phyloP scores from a whole-genome alignment of 2,797 vertebrate genomes.

The Microtus californicus region DNA sequence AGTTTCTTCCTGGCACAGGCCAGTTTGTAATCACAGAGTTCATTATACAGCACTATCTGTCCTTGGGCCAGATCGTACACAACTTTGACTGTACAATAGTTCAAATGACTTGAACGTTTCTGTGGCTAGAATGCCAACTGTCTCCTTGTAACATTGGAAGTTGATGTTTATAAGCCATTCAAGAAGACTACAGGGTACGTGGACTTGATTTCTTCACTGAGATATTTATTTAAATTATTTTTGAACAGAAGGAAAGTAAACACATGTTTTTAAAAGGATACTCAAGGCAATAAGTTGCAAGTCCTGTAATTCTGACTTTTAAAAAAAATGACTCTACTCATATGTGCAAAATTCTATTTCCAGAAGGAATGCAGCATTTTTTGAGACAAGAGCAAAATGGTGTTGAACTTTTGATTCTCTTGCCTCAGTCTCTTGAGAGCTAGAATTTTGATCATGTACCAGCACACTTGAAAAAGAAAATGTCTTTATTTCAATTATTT shows the following conservation, averaged over 20 bases:
- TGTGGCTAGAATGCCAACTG: constrained; percentile 52
- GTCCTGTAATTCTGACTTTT: not conserved
- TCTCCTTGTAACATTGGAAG: constrained; percentile 81
- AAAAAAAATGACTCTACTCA: not conserved
- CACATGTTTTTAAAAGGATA: constrained; percentile 2
- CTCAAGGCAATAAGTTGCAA: not conserved
- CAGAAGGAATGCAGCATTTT: not conserved
- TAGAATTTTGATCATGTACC: not conserved
- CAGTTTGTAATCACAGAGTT: constrained; percentile 14
- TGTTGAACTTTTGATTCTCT: not conserved
- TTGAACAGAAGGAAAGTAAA: constrained; percentile 7
- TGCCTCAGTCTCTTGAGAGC: not conserved
- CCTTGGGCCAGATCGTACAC: not conserved
- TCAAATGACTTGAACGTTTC: constrained; percentile 20
- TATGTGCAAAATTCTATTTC: not conserved
- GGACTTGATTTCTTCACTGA: constrained; percentile 35
- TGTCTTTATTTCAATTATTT: constrained; percentile 32
- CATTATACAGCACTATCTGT: not conserved
- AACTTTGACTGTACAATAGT: not conserved
- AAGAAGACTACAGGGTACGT: not conserved
- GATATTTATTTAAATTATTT: constrained; percentile 48
- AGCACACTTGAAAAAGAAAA: not conserved
- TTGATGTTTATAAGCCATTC: constrained; percentile 79
- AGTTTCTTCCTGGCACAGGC: constrained; percentile 21
- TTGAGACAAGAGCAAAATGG: not conserved